Conservation (phyloP, 1,140 invertebrate species). For the Colletes gigas region DNA sequence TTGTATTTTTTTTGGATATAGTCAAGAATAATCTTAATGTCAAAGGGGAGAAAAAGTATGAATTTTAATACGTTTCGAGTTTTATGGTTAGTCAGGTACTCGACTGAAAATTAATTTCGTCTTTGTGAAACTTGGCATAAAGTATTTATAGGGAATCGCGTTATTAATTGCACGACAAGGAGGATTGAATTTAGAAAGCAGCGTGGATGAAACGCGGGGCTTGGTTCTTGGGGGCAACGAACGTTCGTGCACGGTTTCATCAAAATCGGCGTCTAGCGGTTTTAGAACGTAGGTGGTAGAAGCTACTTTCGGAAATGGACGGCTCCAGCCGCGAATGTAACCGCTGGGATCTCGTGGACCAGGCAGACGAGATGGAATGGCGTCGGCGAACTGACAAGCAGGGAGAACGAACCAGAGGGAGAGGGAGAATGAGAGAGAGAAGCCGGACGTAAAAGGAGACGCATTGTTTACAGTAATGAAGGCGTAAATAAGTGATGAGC, state of each 20-base stretch:
- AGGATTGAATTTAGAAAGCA: no score
- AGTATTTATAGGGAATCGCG: no score
- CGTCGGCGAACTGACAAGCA: conserved; percentile 34
- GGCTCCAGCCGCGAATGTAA: conserved; percentile 15
- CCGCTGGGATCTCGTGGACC: not conserved
- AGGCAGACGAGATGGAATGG: conserved; percentile 54
- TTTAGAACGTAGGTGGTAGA: conserved; percentile 32
- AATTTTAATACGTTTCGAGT: no score
- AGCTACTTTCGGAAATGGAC: conserved; percentile 55
- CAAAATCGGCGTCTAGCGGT: not conserved
- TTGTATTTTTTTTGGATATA: no score
- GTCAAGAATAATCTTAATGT: no score
- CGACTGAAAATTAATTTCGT: no score
- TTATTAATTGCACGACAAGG: no score
- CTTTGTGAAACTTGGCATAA: no score
- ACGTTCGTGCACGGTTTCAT: not conserved
- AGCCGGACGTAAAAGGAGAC: conserved; percentile 51
- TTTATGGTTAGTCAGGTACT: no score
- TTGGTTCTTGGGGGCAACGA: not conserved
- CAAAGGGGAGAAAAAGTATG: no score
- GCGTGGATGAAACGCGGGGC: no score
- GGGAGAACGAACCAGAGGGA: conserved; percentile 15
- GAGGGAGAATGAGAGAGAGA: not conserved
- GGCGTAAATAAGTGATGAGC: conserved; percentile 78
- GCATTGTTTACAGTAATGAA: conserved; percentile 79